Conservation (phyloP, 2,888 invertebrate species). For the Polymixis lichenea region DNA sequence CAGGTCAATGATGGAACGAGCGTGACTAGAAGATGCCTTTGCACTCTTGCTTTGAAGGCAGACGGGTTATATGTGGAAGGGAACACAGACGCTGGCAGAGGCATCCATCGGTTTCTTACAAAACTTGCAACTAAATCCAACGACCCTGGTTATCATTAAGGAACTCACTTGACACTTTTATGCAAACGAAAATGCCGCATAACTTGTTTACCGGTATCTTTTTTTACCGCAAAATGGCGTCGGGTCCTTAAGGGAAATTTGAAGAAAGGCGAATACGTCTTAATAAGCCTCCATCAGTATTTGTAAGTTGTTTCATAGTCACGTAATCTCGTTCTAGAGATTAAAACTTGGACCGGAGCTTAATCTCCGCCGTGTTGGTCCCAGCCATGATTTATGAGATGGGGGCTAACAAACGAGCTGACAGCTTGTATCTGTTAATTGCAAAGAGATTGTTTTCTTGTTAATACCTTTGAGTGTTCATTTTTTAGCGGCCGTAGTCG, state of each 20-base stretch:
- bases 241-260: constrained; percentile 21
- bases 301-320: constrained; percentile 56
- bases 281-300: constrained; percentile 57
- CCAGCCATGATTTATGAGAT: constrained; percentile 66
- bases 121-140: too few species aligned
- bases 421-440: constrained; percentile 61
- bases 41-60: too few species aligned
- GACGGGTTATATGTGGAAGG: too few species aligned
- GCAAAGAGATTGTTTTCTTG: constrained; percentile 59
- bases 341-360: constrained; percentile 68
- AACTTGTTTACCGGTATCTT: constrained; percentile 29
- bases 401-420: constrained; percentile 63
- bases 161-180: background rate
- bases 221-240: constrained; percentile 15
- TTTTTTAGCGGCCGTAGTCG: constrained; percentile 12
- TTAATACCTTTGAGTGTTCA: constrained; percentile 45
- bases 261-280: constrained; percentile 38
- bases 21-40: too few species aligned
- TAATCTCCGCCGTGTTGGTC: constrained; percentile 65
- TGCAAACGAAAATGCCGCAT: background rate
- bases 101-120: too few species aligned
- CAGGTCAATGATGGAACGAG: too few species aligned
- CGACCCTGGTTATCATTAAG: background rate
- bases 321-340: constrained; percentile 68
- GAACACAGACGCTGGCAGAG: too few species aligned